A percentile compares a stretch with the other conserved stretches of the same genome.
Conservation (phyloP, 30 jellyfish, hydroid and myxozoan species). For the Hydractinia symbiolongicarpus region DNA sequence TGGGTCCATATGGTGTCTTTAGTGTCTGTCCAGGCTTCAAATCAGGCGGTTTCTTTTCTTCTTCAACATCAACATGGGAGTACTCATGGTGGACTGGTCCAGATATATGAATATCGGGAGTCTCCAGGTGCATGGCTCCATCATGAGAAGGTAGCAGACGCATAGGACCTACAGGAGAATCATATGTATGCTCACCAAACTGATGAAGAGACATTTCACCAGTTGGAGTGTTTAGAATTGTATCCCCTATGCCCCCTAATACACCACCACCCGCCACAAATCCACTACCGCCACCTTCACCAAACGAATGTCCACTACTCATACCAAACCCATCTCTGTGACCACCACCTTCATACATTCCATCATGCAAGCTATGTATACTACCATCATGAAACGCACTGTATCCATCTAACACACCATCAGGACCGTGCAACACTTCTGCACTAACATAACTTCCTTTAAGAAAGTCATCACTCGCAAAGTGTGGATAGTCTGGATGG, state of each 20-base stretch:
- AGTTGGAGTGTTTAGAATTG: conserved; percentile 62
- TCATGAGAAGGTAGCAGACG: conserved; percentile 80
- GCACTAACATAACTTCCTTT: conserved; percentile 11
- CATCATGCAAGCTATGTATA: neutral
- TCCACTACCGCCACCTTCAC: neutral
- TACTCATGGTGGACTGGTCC: conserved; percentile 94
- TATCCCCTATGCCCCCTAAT: conserved; percentile 35
- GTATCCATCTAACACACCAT: conserved; percentile 16
- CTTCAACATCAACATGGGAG: conserved; percentile 68
- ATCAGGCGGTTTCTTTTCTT: conserved; percentile 47
- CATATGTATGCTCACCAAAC: conserved; percentile 67
- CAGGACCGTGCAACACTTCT: conserved; percentile 5
- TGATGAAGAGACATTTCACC: conserved; percentile 82
- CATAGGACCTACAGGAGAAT: conserved; percentile 89
- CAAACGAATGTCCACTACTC: neutral
- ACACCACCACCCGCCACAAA: conserved; percentile 11
- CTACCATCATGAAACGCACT: conserved; percentile 18
- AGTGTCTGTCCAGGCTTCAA: conserved; percentile 80
- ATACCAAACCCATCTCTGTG: conserved; percentile 15
- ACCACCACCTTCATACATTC: conserved; percentile 15
- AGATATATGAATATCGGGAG: conserved; percentile 74
- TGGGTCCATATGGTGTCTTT: conserved; percentile 90
- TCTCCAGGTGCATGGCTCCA: conserved; percentile 84
- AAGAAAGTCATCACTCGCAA: conserved; percentile 14
- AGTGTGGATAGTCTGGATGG: conserved; percentile 18